Conservation (phyloP, 2,113 vertebrate species). For the Triplophysa rosa region DNA sequence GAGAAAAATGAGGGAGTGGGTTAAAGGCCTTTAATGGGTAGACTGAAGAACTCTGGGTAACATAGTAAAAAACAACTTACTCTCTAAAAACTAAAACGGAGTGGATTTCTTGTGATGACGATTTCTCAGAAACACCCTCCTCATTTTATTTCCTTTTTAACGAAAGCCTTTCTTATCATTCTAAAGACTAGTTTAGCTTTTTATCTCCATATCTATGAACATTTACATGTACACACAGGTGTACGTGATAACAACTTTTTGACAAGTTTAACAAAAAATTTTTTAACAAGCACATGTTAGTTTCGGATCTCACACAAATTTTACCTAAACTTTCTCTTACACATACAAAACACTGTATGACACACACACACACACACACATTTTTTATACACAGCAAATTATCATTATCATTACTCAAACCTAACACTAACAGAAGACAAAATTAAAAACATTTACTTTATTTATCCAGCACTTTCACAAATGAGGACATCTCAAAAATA, state of each 20-base stretch:
- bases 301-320: not conserved
- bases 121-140: constrained; percentile 11
- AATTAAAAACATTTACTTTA: not conserved
- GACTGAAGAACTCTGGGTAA: too few relatives aligned
- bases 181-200: not conserved
- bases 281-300: not conserved
- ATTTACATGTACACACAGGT: not conserved
- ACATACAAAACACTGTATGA: not conserved
- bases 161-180: too few relatives aligned
- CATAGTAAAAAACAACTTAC: not conserved
- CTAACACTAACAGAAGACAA: not conserved
- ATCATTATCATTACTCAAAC: not conserved
- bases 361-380: not conserved
- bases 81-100: not conserved
- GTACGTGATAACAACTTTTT: too few relatives aligned
- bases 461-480: not conserved
- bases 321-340: not conserved
- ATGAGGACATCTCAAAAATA: not conserved
- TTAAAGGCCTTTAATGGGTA: not conserved
- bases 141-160: not conserved
- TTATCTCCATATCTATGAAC: constrained; percentile 20
- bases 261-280: too few relatives aligned
- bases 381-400: not conserved
- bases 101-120: too few relatives aligned
- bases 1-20: not conserved